Evolutionary conservation across 1,140 invertebrate species (phyloP).

Genomic region (Drosophila murphyi): DNA sequence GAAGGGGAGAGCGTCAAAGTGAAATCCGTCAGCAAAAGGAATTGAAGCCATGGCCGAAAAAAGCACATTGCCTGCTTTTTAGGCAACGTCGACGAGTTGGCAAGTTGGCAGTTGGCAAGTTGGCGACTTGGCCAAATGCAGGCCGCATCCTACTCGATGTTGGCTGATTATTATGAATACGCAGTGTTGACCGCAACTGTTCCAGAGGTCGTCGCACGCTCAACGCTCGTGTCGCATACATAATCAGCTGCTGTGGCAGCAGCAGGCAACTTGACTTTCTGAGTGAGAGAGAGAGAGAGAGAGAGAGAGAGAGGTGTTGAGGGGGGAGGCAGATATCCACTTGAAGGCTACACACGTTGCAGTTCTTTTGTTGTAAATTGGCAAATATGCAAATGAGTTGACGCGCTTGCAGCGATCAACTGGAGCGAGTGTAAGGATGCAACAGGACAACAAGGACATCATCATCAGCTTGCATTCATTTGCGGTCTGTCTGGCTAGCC

Average conservation of each 20-base stretch:
- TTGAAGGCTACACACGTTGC: slow-evolving; percentile 64
- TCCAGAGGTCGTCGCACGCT: slow-evolving; percentile 55
- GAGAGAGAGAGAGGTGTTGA: no score
- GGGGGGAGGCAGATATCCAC: neutral
- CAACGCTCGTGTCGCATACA: slow-evolving; percentile 62
- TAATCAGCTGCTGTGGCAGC: slow-evolving; percentile 47
- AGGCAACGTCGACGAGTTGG: no score
- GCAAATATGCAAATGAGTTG: slow-evolving; percentile 72
- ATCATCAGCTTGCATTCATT: slow-evolving; percentile 55
- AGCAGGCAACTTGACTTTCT: neutral
- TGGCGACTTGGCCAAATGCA: slow-evolving; percentile 4
- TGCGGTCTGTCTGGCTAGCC: slow-evolving; percentile 35
- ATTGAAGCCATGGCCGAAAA: slow-evolving; percentile 61
- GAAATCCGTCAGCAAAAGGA: slow-evolving; percentile 67
- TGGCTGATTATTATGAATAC: slow-evolving; percentile 74
- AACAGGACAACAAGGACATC: slow-evolving; percentile 31
- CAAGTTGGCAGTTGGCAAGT: no score
- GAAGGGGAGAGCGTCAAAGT: slow-evolving; percentile 45
- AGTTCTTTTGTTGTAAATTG: slow-evolving; percentile 79
- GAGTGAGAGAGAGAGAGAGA: no score
- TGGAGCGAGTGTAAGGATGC: neutral
- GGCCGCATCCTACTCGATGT: neutral
- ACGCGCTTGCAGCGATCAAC: slow-evolving; percentile 59
- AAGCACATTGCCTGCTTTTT: slow-evolving; percentile 18
- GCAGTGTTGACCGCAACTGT: slow-evolving; percentile 55